phyloP scores from a whole-genome alignment of 2,113 vertebrate species.

The Dicaeum eximium region DNA sequence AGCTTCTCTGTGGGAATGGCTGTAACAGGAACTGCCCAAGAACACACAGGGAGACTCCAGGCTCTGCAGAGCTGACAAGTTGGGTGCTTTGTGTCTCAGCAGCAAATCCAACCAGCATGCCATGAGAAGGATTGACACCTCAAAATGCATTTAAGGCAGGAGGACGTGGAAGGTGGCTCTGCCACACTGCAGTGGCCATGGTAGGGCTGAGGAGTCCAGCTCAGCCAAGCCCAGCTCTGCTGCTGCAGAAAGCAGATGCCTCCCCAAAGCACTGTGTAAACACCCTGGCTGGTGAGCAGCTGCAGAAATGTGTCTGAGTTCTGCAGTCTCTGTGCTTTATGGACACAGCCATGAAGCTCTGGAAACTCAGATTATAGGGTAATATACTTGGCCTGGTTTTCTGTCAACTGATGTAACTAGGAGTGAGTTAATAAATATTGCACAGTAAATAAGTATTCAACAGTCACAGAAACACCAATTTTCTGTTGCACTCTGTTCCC shows the following conservation, averaged over 20 bases:
- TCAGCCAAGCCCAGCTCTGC: neutral
- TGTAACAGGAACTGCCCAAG: accelerated
- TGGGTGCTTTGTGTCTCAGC: neutral
- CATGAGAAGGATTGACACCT: neutral
- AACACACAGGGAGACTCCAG: accelerated
- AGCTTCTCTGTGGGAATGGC: neutral
- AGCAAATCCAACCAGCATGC: neutral
- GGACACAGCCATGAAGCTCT: neutral
- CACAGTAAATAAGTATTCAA: neutral
- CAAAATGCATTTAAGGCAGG: neutral
- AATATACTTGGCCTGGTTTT: neutral
- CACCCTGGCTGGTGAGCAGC: neutral
- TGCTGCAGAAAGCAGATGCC: neutral
- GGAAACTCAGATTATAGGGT: neutral
- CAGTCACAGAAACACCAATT: neutral
- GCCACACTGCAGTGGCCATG: accelerated
- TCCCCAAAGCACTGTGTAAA: neutral
- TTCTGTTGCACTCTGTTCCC: slow-evolving; percentile 15
- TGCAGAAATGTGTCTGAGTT: neutral
- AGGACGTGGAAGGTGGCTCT: neutral
- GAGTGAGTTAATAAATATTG: slow-evolving; percentile 35
- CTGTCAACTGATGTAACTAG: neutral
- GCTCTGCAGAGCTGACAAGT: neutral
- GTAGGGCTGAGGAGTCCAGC: neutral
- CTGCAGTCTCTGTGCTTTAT: neutral